Conservation (phyloP, 2,888 invertebrate species). For the Lasioglossum malachurum region DNA sequence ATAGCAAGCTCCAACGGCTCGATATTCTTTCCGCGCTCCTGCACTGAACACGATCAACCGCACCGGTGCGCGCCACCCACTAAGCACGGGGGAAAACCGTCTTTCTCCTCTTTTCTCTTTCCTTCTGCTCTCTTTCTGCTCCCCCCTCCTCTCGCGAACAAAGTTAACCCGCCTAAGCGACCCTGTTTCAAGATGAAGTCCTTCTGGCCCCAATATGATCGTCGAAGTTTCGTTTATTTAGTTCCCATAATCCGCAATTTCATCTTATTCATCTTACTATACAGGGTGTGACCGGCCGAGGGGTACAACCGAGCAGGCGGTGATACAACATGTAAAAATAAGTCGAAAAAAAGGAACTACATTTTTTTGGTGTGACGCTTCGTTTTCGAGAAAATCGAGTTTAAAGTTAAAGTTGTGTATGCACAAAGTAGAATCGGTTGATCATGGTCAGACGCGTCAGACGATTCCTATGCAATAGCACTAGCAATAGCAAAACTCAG, state of each 20-base stretch:
- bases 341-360: too few species aligned
- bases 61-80: slow-evolving; percentile 45
- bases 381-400: too few species aligned
- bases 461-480: too few species aligned
- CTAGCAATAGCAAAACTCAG: too few species aligned
- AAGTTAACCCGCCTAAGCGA: slow-evolving; percentile 39
- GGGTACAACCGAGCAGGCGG: too few species aligned
- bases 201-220: background rate
- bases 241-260: background rate
- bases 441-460: too few species aligned
- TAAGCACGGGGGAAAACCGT: slow-evolving; percentile 17
- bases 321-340: too few species aligned
- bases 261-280: background rate
- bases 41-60: slow-evolving; percentile 63
- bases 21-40: slow-evolving; percentile 68
- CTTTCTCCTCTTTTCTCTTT: background rate
- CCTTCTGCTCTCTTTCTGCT: background rate
- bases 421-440: too few species aligned
- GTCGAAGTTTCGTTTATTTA: background rate
- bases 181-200: background rate
- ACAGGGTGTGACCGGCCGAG: too few species aligned
- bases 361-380: too few species aligned
- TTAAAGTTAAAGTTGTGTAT: too few species aligned
- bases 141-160: background rate
- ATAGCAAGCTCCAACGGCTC: slow-evolving; percentile 41